Conservation (phyloP, 2,113 vertebrate genomes). For the Dicaeum eximium region DNA sequence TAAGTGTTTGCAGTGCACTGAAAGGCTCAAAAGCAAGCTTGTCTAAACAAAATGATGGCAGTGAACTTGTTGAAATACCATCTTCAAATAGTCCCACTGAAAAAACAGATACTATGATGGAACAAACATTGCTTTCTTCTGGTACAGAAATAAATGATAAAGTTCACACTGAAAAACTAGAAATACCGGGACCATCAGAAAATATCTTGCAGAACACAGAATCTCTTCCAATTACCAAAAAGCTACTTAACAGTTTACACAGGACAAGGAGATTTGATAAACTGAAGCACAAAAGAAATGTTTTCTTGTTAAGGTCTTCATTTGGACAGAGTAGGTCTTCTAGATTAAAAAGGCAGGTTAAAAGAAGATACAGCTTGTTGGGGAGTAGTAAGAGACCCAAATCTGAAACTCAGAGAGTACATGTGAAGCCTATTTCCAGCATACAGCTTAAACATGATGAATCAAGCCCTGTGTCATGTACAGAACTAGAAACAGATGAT, state of each 20-base stretch:
- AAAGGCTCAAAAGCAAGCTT: constrained; percentile 1
- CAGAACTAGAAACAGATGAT: neutral
- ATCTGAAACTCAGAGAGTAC: constrained; percentile 6
- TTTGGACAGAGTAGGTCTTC: constrained; percentile 60
- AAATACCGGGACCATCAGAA: neutral
- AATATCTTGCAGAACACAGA: neutral
- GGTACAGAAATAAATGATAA: neutral
- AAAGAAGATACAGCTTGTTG: constrained; percentile 67
- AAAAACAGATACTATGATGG: neutral
- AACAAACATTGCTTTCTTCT: neutral
- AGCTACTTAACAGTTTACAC: neutral
- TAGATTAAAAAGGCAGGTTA: constrained; percentile 67
- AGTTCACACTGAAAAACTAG: neutral
- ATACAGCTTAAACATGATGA: constrained; percentile 4
- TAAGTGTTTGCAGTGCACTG: neutral
- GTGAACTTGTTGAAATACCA: constrained; percentile 39
- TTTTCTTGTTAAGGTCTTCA: constrained; percentile 12
- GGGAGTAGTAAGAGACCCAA: constrained; percentile 59
- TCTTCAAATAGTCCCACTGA: neutral
- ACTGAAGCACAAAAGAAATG: constrained; percentile 32
- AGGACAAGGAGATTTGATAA: neutral
- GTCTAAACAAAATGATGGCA: neutral
- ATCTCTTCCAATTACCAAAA: neutral
- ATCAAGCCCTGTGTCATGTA: neutral
- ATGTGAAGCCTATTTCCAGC: neutral